phyloP scores from a whole-genome alignment of 2,113 vertebrate species.

The Xenopus tropicalis region UCB_Xtro_10.0 CM004443.2:45719001-45719500 shows the following conservation, averaged over 20 bases:
- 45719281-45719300: neutral
- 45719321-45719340: too few relatives aligned
- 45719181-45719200: slow-evolving; percentile 88
- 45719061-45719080: slow-evolving; percentile 90
- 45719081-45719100: slow-evolving; percentile 93
- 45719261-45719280: neutral
- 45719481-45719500: too few relatives aligned
- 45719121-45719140: slow-evolving; percentile 90
- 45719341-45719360: too few relatives aligned
- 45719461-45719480: too few relatives aligned
- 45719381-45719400: too few relatives aligned
- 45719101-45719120: slow-evolving; percentile 90
- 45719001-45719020: slow-evolving; percentile 92
- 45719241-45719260: slow-evolving; percentile 11
- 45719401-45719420: too few relatives aligned
- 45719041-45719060: slow-evolving; percentile 96
- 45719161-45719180: slow-evolving; percentile 92
- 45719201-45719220: slow-evolving; percentile 90
- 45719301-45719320: too few relatives aligned
- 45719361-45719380: too few relatives aligned
- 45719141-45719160: slow-evolving; percentile 92
- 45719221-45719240: slow-evolving; percentile 77
- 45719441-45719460: too few relatives aligned
- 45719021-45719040: slow-evolving; percentile 91
- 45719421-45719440: too few relatives aligned